A percentile compares a stretch with the other conserved stretches of the same genome.
Evolutionary conservation across 2,797 vertebrate species (phyloP).

Genomic region (Helostoma temminkii): DNA sequence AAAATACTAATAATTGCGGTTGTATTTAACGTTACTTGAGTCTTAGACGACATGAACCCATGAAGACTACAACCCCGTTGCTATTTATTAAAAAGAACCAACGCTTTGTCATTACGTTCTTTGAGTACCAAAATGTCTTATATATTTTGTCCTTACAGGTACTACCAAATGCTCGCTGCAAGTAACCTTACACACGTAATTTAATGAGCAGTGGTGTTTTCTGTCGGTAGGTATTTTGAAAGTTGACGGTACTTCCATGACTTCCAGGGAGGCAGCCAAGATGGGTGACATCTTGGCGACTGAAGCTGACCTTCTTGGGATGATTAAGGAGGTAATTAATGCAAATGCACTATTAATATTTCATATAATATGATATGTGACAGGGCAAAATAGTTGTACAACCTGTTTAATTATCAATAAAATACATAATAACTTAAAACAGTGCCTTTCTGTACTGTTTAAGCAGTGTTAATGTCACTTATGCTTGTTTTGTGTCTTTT

Average conservation of each 20-base stretch:
- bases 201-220: slow-evolving; percentile 20
- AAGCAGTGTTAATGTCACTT: neutral
- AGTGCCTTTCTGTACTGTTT: neutral
- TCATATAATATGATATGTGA: neutral
- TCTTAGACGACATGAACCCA: neutral
- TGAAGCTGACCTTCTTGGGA: slow-evolving; percentile 91
- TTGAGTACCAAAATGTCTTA: neutral
- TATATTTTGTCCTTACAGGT: slow-evolving; percentile 1
- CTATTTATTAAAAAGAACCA: neutral
- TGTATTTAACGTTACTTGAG: neutral
- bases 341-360: neutral
- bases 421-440: neutral
- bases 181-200: neutral
- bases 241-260: slow-evolving; percentile 60
- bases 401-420: too few species aligned
- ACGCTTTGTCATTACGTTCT: neutral
- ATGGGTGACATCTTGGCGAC: slow-evolving; percentile 92
- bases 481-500: slow-evolving; percentile 30
- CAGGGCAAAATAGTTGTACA: too few species aligned
- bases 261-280: slow-evolving; percentile 54
- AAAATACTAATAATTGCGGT: too few species aligned
- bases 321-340: slow-evolving; percentile 91
- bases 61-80: too few species aligned
- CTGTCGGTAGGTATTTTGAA: slow-evolving; percentile 15
- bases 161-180: slow-evolving; percentile 11